A percentile compares a stretch with the other conserved stretches of the same genome.
These are phyloP conservation scores for Tachystola acroxantha DNA, from an alignment of 2,888 invertebrate species.

Conservation along the genomic window DNA sequence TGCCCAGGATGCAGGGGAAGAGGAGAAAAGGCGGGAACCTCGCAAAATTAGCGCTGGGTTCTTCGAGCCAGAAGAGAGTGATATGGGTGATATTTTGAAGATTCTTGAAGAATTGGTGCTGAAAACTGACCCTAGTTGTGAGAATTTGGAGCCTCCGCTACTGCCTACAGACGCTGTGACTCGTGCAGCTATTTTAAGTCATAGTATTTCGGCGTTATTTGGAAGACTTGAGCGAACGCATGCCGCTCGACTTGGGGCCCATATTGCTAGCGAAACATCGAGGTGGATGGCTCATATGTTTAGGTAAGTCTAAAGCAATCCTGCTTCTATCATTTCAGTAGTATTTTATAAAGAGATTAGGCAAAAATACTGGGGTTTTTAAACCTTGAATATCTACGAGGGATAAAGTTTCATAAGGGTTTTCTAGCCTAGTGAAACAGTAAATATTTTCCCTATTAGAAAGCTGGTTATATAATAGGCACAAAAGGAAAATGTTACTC, in stretches of 20 bases:
- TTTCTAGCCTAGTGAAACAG: no score
- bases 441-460: no score
- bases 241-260: conserved; percentile 87
- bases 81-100: conserved; percentile 80
- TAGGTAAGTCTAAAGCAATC: conserved; percentile 71
- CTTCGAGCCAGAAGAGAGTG: conserved; percentile 74
- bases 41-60: conserved; percentile 73
- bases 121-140: conserved; percentile 80
- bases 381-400: no score
- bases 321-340: no score
- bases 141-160: conserved; percentile 79
- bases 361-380: no score
- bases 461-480: no score
- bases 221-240: conserved; percentile 89
- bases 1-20: conserved; percentile 54
- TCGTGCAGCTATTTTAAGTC: conserved; percentile 85
- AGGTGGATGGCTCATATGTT: conserved; percentile 93
- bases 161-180: conserved; percentile 80
- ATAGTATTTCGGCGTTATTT: conserved; percentile 91
- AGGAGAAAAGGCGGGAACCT: conserved; percentile 53
- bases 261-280: conserved; percentile 90
- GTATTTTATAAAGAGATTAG: no score
- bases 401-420: no score
- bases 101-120: conserved; percentile 78
- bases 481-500: no score